Conservation (phyloP, 1,140 invertebrate species). For the Thaumatotibia leucotreta region DNA sequence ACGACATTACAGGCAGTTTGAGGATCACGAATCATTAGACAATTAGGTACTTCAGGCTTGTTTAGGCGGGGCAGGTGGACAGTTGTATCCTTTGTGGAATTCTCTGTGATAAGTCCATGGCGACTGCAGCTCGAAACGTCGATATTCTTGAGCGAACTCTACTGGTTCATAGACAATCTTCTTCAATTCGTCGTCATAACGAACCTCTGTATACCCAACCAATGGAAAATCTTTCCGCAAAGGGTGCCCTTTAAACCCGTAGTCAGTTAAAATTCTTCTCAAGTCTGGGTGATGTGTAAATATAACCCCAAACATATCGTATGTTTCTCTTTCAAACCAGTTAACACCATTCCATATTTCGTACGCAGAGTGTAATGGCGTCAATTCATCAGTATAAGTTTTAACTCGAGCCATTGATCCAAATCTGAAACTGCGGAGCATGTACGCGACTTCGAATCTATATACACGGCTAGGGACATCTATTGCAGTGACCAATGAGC, state of each 20-base stretch:
- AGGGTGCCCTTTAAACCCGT: conserved; percentile 69
- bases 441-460: conserved; percentile 89
- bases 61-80: conserved; percentile 24
- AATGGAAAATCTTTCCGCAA: conserved; percentile 69
- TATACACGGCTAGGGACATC: conserved; percentile 89
- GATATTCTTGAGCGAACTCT: conserved; percentile 63
- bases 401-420: conserved; percentile 47
- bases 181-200: conserved; percentile 71
- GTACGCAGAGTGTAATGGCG: conserved; percentile 60
- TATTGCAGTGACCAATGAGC: conserved; percentile 90
- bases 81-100: conserved; percentile 54
- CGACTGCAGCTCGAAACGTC: conserved; percentile 49
- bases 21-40: neutral
- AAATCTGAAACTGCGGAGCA: conserved; percentile 93
- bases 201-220: conserved; percentile 60
- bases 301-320: conserved; percentile 70
- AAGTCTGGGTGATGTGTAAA: conserved; percentile 72
- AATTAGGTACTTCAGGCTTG: conserved; percentile 1
- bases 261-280: conserved; percentile 69
- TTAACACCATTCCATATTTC: conserved; percentile 57
- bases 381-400: conserved; percentile 71
- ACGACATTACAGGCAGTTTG: neutral
- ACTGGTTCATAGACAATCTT: conserved; percentile 70
- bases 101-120: conserved; percentile 62
- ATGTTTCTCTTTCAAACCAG: conserved; percentile 68